Base-by-base conservation (phyloP, 2,888 invertebrate species). In the Catocala sponsa region DNA sequence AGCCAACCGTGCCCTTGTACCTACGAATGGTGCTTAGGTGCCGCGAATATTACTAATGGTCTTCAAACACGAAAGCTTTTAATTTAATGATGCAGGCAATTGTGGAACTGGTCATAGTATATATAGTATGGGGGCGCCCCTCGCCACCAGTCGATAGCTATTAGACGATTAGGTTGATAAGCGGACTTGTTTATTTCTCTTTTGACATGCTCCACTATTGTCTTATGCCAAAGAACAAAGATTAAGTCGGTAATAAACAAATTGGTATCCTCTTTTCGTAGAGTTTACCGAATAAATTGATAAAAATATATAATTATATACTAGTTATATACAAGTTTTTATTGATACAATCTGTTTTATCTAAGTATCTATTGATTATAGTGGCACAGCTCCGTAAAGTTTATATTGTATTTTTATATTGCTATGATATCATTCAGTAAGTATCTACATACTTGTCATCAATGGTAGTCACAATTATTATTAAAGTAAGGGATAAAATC, bases 41-140 rank as follows among this genome's bases (percentile, higher is more conserved):
- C 82, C 78, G 82, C 84, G 78, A 86, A 87, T 87, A 87, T 88
- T 85, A 85, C 86, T 86, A 91, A 90, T 85, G 81, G 83, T 83
- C 78, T 70, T 73, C 72, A 72, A 86, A 85, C 92, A 92, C 91
- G 92, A 90, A 91, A 81, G 85, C 89, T 90, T 91, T 90, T 88
- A 90, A 90, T 89, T 87, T 88, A 86, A 87, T 87, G 85, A 87
- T 80, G 77, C 72, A 85, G 79, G 84, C 83, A 83, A 82, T 83
- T 79, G 75, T 69, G 71, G 71, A 70, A 68, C 78, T 70, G 73
- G 71, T 70, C 67, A 63, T 55, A 68, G 65, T 69, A 61, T 63
- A 76, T 74, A 76, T 69, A 77, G 67, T 74, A 73, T 68, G 58
- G 68, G 63, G 59, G 57, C 70, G 63, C 68, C 54, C 35, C 54